These are phyloP conservation scores for Sus cebifrons DNA, from an alignment of 2,797 vertebrate species.

Conservation along the genomic window DNA sequence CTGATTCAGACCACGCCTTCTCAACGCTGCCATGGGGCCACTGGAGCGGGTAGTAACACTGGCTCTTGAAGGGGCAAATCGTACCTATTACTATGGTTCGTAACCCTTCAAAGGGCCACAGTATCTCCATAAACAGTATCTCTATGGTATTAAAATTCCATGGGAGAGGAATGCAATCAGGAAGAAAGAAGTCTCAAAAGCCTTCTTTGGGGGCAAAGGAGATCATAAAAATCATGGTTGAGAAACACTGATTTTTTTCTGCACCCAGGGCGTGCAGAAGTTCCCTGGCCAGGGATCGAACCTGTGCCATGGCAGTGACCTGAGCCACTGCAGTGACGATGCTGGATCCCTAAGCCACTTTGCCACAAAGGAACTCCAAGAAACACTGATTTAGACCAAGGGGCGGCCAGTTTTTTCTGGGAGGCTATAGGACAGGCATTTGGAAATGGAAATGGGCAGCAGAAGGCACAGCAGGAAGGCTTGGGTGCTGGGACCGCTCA, in stretches of 20 bases:
- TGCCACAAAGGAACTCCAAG: not conserved
- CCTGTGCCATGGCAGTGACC: too few relatives aligned
- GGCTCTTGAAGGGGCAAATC: not conserved
- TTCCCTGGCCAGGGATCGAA: too few relatives aligned
- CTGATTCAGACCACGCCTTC: not conserved
- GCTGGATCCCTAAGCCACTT: too few relatives aligned
- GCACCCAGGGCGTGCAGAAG: too few relatives aligned
- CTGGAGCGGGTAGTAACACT: not conserved
- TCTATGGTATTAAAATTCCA: not conserved
- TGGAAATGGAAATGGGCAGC: not conserved
- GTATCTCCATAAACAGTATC: not conserved
- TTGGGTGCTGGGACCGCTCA: not conserved
- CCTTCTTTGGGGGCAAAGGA: rapidly evolving
- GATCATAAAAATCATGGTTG: not conserved
- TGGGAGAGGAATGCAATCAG: not conserved
- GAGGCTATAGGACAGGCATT: not conserved
- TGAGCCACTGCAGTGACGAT: too few relatives aligned
- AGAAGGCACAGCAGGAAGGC: not conserved
- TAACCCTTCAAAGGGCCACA: not conserved
- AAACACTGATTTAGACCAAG: not conserved
- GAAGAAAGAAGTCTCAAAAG: not conserved
- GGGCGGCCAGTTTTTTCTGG: not conserved
- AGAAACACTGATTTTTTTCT: not conserved
- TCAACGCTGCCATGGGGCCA: rapidly evolving
- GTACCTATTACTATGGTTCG: not conserved